A percentile compares a stretch with the other conserved stretches of the same genome.
These are phyloP conservation scores for human (Homo sapiens) DNA, from an alignment of 2,113 vertebrate genomes.

Conservation along the genomic window GRCh38 chr22:33508001-33508500, in stretches of 20 bases:
- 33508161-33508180: not conserved
- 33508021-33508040: not conserved
- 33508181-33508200: not conserved
- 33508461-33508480: not conserved
- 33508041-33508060: constrained; percentile 52
- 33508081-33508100: constrained; percentile 50
- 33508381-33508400: accelerated
- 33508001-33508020: not conserved
- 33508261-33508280: accelerated
- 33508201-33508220: accelerated
- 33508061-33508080: constrained; percentile 62
- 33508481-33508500: not conserved
- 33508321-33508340: not conserved
- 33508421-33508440: not conserved
- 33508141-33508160: not conserved
- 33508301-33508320: accelerated
- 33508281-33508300: too few relatives aligned
- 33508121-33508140: constrained; percentile 53
- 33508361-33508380: not conserved
- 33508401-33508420: accelerated
- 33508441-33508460: not conserved
- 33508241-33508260: not conserved
- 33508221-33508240: not conserved
- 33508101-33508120: constrained; percentile 25
- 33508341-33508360: too few relatives aligned